Evolutionary conservation across 2,888 invertebrate genomes (phyloP), one percentile per base, ranked within the genome.

Genomic region (Caenorhabditis uteleia): DNA sequence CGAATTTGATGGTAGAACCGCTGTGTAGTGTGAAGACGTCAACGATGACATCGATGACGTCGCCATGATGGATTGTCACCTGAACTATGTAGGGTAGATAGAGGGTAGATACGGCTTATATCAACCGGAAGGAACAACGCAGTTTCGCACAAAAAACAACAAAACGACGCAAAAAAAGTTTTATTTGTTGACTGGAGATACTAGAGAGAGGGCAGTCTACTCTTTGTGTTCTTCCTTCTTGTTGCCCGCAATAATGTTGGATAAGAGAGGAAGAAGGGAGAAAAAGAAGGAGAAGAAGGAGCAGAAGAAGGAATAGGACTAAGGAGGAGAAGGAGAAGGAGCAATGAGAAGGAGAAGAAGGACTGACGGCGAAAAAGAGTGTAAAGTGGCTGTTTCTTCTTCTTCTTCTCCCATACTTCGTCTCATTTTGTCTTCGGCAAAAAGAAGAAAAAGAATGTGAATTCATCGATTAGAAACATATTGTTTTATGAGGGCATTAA

Each of bases 361-460:
- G 45, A 27, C 25, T 45, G 36, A 34, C 33, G 42, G 55, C 42
- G 38, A 59, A 44, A 40, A 57, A 58, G 47, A 62, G 65, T 59
- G 65, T 59, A 55, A 59, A 66, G 59, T 66, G 65, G 55, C 55
- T 53, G 46, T 56, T 48, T 60, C 59, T 57, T 27, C 43, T 49
- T 45, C 38, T 48, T 56, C 56, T 47, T 44, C 51, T 25, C 51
- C 34, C 51, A 43, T 56, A 48, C 48, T 57, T 50, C 45, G 49
- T 56, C 38, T 45, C 44, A 43, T 36, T 56, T 38, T 39, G 34
- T 42, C 18, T 39, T 38, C 21, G 16, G 48, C 26, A n/a, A n/a
- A n/a, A n/a, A 26, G 43, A 8, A 43, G 23, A 16, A 43, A 26
- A 23, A 25, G 23, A 43, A 29, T n/a, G 18, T 29, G 26, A 27